Base-by-base conservation (phyloP, 2,888 invertebrate species). In the Formica aserva region DNA sequence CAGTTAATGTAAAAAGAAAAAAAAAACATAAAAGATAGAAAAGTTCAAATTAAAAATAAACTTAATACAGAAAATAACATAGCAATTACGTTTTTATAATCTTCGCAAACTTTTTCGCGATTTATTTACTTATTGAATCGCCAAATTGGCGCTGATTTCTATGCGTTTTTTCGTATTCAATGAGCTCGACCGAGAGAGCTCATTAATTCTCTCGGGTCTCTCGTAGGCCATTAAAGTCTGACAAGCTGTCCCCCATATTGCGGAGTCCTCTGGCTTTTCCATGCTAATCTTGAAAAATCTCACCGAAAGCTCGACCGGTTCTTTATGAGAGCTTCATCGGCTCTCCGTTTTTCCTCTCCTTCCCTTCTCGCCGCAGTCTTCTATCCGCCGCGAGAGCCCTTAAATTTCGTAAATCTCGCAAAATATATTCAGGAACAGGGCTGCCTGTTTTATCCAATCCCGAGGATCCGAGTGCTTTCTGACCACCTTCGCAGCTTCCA, bases 331-430 rank as follows among this genome's bases (percentile, higher is more conserved):
- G 66, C 45, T 60, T 48, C 71, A 55, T 69, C 55, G 71, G 48
- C 66, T 75, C 84, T 84, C 38, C 26, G 18, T 75, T 65, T 35
- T 75, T 13, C 26, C n/a, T n/a, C 62, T 13, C 32, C n/a, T 8
- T 2, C 0, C 8, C n/a, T 32, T 13, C 22, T 29, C 22, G 3
- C 41, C 67, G 45, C 67, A n/a, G 38, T 29, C 22, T 38, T 11
- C 29, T 6, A 6, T 60, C 3, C 41, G 18, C 65, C 32, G 22
- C n/a, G 29, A 69, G 41, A 69, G 60, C 71, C 62, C 63, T 67
- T 76, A 83, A 89, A 85, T 90, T 89, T 90, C 82, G 66, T 76
- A 84, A 87, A 89, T 87, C 86, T 87, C 80, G 11, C 72, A 57
- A 84, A 86, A 85, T 89, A 83, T 88, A 90, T 89, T 85, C 86